Evolutionary conservation across 2,797 vertebrate genomes (phyloP), one percentile per base, ranked within the genome.

Genomic region (Hyperoplus lanceolatus): DNA sequence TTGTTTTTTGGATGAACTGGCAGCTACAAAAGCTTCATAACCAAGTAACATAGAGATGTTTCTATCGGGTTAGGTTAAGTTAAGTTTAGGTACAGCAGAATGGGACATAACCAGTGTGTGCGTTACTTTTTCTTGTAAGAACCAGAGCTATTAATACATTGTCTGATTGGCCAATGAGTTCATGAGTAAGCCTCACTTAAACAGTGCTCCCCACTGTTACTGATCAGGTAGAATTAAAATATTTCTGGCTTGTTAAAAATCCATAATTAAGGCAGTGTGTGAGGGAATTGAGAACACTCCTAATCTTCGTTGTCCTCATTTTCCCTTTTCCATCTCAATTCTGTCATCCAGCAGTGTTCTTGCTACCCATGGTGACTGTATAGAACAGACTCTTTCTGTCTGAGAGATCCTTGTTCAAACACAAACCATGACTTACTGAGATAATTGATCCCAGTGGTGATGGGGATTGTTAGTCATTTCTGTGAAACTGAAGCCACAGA

Each of bases 181-280:
- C 11, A 38, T 7, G 13, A 61, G 50, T 46, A 29, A 21, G 53
- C 10, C 55, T 73, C 51, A 21, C 21, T 29, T 36, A 57, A 65
- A 41, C 45, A 45, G 18, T 48, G 58, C 3, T 6, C 4, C 41
- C 39, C 50, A 2, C 4, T 66, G 38, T n/a, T n/a, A 42, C 49
- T 53, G n/a, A 21, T 53, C n/a, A 13, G 16, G 49, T 6, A 8
- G 42, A 48, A 18, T 57, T 21, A 46, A 3, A 55, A 13, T 9
- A 43, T 41, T 60, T 48, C 15, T 13, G 46, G 45, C 14, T 0
- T 45, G 29, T 55, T 54, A 21, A 38, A 72, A 38, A 62, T 62
- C 48, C 21, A 62, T 62, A 12, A 49, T 73, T 72, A 21, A 48
- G n/a, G 68, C 46, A 29, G 1, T 48, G 54, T 58, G 12, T 46